Conservation (phyloP, 2,113 vertebrate genomes). For the Cyanocitta stelleri region DNA sequence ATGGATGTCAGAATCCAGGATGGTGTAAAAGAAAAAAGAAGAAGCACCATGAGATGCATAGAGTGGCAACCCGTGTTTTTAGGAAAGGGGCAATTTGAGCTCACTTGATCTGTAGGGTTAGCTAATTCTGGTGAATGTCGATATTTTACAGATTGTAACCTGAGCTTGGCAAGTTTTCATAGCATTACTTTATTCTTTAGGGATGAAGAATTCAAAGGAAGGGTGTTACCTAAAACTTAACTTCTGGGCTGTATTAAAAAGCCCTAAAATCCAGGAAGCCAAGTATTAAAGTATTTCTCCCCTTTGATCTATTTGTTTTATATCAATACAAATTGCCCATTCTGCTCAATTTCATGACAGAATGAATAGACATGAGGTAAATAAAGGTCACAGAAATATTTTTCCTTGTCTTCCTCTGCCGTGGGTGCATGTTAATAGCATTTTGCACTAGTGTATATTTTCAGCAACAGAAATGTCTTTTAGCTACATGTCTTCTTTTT, state of each 20-base stretch:
- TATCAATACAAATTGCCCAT: background rate
- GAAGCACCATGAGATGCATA: background rate
- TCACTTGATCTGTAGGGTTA: background rate
- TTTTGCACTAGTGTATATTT: background rate
- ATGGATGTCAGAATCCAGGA: background rate
- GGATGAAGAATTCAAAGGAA: background rate
- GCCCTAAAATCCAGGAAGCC: background rate
- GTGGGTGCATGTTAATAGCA: background rate
- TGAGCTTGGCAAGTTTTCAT: background rate
- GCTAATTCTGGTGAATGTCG: background rate
- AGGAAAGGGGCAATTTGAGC: background rate
- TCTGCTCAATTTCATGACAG: background rate
- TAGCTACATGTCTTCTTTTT: background rate
- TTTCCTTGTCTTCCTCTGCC: background rate
- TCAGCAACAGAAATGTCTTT: background rate
- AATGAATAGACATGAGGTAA: background rate
- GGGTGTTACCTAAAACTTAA: background rate
- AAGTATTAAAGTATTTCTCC: background rate
- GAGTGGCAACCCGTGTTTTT: background rate
- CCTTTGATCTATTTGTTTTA: background rate
- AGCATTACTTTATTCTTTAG: background rate
- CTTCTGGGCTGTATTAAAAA: background rate
- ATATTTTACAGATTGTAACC: background rate
- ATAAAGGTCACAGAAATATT: background rate
- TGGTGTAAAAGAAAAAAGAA: background rate